Base-by-base conservation (phyloP, 2,113 vertebrate genomes). In the Gobio gobio region DNA sequence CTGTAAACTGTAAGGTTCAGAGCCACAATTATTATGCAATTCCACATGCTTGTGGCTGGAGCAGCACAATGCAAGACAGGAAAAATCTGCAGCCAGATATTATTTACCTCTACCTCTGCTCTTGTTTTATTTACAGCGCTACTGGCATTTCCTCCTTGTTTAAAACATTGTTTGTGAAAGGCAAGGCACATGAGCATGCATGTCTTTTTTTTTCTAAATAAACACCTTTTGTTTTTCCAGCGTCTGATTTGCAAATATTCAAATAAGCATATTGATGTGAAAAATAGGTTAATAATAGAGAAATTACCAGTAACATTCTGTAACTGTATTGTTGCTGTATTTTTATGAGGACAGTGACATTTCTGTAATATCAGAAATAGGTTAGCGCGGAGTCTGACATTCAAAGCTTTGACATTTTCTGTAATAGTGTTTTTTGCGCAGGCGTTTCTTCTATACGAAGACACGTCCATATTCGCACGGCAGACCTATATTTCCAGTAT, bases 11-110 rank as follows among this genome's bases (percentile, higher is more conserved):
- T 90, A 90, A 89, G 88, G 82, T 88, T 87, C 64, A 82, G 90
- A 88, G 88, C 92, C 92, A 74, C 91, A 91, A 90, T 92, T 91
- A 92, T 92, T 92, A 90, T 93, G 91, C 90, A 91, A 91, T 88
- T 93, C 82, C 86, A 89, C 92, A 90, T 79, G 89, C 88, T 87
- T 88, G 90, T 88, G 91, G 88, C 87, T 87, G 88, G 89, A 84
- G 82, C 76, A 78, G 83, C 79, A 84, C 78, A 83, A 87, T 78
- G 49, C 84, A 75, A 84, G 84, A 88, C 86, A 86, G 83, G 58
- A 63, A 47, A 51, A 49, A 66, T 51, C 63, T 40, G 7, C 29
- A 40, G 80, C 74, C 36, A 56, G 26, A 26, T 36, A 70, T 59
- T 83, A 47, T 86, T 79, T 82, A n/a, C 33, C 29, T 64, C 22